A percentile compares a stretch with the other conserved stretches of the same genome.
phyloP scores from a whole-genome alignment of 2,888 invertebrate species.

The Proisotoma minuta region DNA sequence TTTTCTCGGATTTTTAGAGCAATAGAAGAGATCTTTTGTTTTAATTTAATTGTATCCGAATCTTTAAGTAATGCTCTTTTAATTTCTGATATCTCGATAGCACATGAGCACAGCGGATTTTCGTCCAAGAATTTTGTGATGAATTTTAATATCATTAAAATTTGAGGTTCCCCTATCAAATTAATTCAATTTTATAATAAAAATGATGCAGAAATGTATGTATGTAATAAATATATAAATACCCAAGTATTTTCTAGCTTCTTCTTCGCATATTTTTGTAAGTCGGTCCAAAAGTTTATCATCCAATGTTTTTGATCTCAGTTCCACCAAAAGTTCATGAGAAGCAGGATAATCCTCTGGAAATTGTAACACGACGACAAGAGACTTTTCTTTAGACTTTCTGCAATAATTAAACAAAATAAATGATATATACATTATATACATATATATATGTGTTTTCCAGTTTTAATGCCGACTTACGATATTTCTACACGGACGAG shows the following conservation, averaged over 20 bases:
- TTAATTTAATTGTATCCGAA: constrained; percentile 61
- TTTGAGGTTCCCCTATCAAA: constrained; percentile 49
- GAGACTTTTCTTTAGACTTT: constrained; percentile 50
- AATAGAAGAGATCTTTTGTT: constrained; percentile 63
- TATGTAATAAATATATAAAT: not conserved
- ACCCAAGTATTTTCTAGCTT: constrained; percentile 52
- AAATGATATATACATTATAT: not conserved
- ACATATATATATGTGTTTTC: not conserved
- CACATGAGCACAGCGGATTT: constrained; percentile 67
- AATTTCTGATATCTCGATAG: constrained; percentile 63
- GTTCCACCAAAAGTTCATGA: constrained; percentile 59
- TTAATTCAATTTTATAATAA: not conserved
- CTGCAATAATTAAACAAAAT: not conserved
- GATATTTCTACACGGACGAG: constrained; percentile 65
- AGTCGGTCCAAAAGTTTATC: constrained; percentile 61
- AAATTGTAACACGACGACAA: constrained; percentile 65
- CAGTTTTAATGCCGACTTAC: constrained; percentile 49
- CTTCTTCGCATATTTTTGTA: constrained; percentile 60
- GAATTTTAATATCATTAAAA: constrained; percentile 60
- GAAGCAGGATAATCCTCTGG: constrained; percentile 62
- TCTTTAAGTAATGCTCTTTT: constrained; percentile 54
- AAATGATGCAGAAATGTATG: constrained; percentile 18
- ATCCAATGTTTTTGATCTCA: constrained; percentile 66
- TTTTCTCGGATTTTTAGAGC: constrained; percentile 58
- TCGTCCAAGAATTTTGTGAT: constrained; percentile 63